A percentile compares a stretch with the other conserved stretches of the same genome.
phyloP scores from a whole-genome alignment of 2,888 invertebrate species.

The Dicranocentrus wangi region DNA sequence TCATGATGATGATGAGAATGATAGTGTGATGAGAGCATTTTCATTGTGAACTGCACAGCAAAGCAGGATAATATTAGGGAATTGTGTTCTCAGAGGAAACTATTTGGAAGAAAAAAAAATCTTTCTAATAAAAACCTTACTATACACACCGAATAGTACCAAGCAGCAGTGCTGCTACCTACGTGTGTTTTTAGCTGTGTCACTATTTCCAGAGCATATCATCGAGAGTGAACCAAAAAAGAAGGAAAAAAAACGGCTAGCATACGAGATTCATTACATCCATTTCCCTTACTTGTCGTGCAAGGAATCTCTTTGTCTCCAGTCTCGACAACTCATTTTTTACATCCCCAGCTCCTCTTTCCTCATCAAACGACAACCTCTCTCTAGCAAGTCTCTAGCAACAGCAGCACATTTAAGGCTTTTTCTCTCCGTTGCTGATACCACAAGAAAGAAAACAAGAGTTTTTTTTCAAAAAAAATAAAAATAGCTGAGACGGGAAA shows the following conservation, averaged over 20 bases:
- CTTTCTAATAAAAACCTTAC: no score
- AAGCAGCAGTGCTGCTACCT: no score
- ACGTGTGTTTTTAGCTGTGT: no score
- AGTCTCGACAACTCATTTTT: conserved; percentile 55
- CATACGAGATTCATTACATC: conserved; percentile 59
- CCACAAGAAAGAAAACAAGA: conserved; percentile 20
- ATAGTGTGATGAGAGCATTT: conserved; percentile 36
- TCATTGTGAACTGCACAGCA: conserved; percentile 34
- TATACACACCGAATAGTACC: no score
- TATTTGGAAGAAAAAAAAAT: no score
- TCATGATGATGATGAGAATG: conserved; percentile 29
- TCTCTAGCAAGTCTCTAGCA: no score
- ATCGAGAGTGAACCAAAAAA: no score
- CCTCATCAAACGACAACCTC: conserved; percentile 49
- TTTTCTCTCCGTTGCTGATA: conserved; percentile 1
- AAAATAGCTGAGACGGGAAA: background rate
- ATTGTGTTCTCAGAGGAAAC: background rate
- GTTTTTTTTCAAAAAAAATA: conserved; percentile 6
- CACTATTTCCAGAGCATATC: no score
- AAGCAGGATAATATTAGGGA: background rate
- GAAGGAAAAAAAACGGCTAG: background rate
- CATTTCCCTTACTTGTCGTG: conserved; percentile 58
- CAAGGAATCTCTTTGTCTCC: conserved; percentile 58
- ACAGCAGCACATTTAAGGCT: conserved; percentile 5
- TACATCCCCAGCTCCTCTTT: conserved; percentile 45